Evolutionary conservation across 2,113 vertebrate genomes (phyloP).

Genomic region (Clarias magur): DNA sequence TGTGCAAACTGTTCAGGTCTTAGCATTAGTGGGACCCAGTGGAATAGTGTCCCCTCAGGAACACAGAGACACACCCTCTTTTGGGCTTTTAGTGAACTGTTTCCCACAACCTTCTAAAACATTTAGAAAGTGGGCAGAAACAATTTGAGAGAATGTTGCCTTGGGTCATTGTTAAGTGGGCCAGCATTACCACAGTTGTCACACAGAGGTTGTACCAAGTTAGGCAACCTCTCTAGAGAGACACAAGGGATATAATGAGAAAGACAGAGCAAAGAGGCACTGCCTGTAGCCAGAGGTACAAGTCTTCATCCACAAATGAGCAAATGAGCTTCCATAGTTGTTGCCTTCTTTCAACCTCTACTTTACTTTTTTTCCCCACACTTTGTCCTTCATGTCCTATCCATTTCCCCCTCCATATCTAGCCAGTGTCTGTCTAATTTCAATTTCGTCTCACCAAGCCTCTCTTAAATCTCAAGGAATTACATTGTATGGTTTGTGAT

Average conservation of each 20-base stretch:
- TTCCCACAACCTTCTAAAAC: conserved; percentile 20
- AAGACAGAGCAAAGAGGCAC: neutral
- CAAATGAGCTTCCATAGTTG: neutral
- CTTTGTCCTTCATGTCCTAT: conserved; percentile 19
- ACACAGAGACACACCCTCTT: neutral
- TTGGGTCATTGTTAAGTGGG: conserved; percentile 54
- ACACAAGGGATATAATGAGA: conserved; percentile 7
- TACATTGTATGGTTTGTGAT: neutral
- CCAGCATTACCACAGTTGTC: conserved; percentile 32
- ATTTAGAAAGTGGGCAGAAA: conserved; percentile 18
- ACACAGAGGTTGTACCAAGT: conserved; percentile 27
- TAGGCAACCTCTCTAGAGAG: conserved; percentile 28
- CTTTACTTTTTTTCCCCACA: neutral
- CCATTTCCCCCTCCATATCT: neutral
- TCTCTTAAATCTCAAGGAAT: neutral
- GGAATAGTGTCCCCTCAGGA: neutral
- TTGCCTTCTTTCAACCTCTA: neutral
- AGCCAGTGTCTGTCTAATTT: neutral
- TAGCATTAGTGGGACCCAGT: neutral
- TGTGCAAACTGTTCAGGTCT: neutral
- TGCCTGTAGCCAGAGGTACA: conserved; percentile 9
- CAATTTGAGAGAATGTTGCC: conserved; percentile 17
- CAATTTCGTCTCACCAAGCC: neutral
- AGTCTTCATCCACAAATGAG: conserved; percentile 12
- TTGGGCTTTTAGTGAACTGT: neutral